A percentile compares a stretch with the other conserved stretches of the same genome.
Conservation (phyloP, 2,888 invertebrate species). For the Agriopis aurantiaria region DNA sequence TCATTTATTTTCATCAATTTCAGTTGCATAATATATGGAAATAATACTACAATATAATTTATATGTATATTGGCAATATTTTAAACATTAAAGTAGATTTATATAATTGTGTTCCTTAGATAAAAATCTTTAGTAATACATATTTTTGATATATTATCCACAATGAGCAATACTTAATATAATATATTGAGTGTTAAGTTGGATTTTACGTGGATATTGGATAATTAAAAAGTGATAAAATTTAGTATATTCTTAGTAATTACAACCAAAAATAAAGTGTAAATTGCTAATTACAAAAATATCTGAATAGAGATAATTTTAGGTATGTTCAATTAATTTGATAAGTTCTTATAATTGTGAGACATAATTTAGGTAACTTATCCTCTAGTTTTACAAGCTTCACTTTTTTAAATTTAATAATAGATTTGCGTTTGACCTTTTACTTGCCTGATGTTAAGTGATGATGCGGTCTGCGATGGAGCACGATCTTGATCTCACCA, state of each 20-base stretch:
- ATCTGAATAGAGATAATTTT: slow-evolving; percentile 29
- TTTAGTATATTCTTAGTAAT: slow-evolving; percentile 5
- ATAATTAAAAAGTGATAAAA: slow-evolving; percentile 9
- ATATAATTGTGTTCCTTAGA: slow-evolving; percentile 51
- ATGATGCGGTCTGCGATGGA: no score
- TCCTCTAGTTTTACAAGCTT: background rate
- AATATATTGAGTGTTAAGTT: slow-evolving; percentile 39
- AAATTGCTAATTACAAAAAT: slow-evolving; percentile 53
- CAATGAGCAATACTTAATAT: slow-evolving; percentile 56
- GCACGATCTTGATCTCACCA: background rate
- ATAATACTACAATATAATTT: slow-evolving; percentile 64
- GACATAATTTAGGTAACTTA: background rate
- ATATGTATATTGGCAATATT: slow-evolving; percentile 64
- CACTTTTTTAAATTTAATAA: background rate
- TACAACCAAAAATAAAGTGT: slow-evolving; percentile 30
- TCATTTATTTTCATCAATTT: slow-evolving; percentile 70
- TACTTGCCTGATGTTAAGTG: no score
- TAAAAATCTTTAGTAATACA: slow-evolving; percentile 50
- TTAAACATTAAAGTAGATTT: slow-evolving; percentile 59
- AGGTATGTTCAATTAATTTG: background rate
- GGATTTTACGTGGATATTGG: slow-evolving; percentile 17
- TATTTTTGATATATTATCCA: slow-evolving; percentile 49
- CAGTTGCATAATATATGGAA: slow-evolving; percentile 68
- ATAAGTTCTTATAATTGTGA: background rate
- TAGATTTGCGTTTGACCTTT: no score